phyloP scores from a whole-genome alignment of 1,140 invertebrate genomes.

The Ostrea edulis region DNA sequence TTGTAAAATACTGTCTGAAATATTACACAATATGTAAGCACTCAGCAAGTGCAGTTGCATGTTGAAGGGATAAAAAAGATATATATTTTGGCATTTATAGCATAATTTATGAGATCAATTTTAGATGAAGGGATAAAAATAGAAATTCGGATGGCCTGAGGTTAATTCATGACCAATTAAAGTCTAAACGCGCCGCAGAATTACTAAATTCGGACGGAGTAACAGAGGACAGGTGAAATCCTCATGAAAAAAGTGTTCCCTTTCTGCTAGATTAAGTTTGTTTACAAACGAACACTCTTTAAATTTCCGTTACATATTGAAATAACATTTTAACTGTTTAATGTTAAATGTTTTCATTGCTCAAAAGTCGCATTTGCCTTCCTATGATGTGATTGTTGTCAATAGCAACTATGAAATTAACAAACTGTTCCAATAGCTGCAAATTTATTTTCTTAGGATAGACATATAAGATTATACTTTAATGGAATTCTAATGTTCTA shows the following conservation, averaged over 20 bases:
- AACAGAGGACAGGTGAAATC: background rate
- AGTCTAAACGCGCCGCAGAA: background rate
- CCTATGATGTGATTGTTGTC: no score
- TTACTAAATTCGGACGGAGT: background rate
- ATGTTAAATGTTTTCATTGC: background rate
- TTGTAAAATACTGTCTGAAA: background rate
- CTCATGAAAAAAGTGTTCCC: background rate
- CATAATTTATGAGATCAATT: constrained; percentile 25
- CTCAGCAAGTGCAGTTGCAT: background rate
- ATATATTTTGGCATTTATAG: constrained; percentile 8
- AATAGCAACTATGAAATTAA: no score
- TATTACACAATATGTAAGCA: background rate
- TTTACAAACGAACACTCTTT: background rate
- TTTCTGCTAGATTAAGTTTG: background rate
- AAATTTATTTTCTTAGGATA: no score
- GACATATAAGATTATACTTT: no score
- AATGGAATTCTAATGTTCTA: no score
- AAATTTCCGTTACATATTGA: background rate
- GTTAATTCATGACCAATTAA: constrained; percentile 20
- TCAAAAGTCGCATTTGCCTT: background rate
- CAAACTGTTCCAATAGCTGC: no score
- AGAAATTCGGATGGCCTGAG: background rate
- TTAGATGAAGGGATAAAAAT: background rate
- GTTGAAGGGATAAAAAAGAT: background rate
- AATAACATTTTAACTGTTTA: background rate